Base-by-base conservation (phyloP, 1,140 invertebrate genomes). In the Nilaparvata lugens region DNA sequence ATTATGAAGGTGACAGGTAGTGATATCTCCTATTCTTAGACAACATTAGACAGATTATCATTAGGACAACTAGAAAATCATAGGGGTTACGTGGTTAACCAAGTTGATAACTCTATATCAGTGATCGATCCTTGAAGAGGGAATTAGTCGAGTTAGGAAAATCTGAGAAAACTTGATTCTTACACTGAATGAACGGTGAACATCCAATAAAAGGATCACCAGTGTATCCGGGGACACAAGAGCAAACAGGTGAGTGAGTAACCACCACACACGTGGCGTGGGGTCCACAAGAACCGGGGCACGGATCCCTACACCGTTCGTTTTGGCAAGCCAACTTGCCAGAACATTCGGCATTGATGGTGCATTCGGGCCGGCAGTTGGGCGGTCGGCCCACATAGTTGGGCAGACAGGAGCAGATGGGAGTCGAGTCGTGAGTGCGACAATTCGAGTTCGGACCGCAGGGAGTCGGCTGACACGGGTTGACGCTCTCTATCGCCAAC, bases 151-250 rank as follows among this genome's bases (percentile, higher is more conserved):
- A 11, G 31, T 35, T 35, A 35, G 31, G 31, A 9, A 6, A 35
- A 35, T 35, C 3, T 9, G 7, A 35, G 9, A 35, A 35, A 3
- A 35, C 7, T 35, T 11, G 7, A 35, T 11, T 48, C 45, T 48
- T 48, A 48, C 45, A 19, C 21, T 48, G 11, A 48, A 48, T 18
- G 45, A 48, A 48, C 21, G 45, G 45, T 67, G 71, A 76, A 68
- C 89, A 93, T 68, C 86, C 85, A 40, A 81, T 81, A 71, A 91
- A 91, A 16, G 90, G 88, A 81, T 93, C 84, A 54, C 89, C 90
- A 24, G 84, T 86, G 73, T 81, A 91, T 11, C 88, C 89, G 21
- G 81, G 75, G 35, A 83, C 76, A 69, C 91, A 94, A 60, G 81
- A 82, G 71, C 91, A 94, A 28, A 90, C 76, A 2, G 90, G 87